Conservation (phyloP, 1,140 invertebrate genomes). For the Ceratina japonica region DNA sequence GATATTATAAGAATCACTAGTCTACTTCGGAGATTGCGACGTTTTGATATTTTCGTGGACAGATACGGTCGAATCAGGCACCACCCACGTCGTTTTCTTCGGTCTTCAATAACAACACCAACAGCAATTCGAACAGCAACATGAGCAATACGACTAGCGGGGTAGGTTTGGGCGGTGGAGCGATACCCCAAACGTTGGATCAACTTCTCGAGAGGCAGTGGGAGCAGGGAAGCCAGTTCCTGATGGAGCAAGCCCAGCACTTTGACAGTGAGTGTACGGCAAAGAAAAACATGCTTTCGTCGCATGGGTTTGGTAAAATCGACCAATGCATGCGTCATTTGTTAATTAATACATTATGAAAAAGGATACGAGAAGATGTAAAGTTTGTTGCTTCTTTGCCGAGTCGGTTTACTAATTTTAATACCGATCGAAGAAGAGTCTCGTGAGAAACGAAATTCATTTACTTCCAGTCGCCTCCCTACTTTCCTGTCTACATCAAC, state of each 20-base stretch:
- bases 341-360: not conserved
- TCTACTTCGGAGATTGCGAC: too few relatives aligned
- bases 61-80: slow-evolving; percentile 75
- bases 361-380: not conserved
- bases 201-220: slow-evolving; percentile 96
- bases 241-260: slow-evolving; percentile 98
- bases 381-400: slow-evolving; percentile 24
- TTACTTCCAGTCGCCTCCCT: slow-evolving; percentile 92
- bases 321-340: not conserved
- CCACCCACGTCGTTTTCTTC: slow-evolving; percentile 74
- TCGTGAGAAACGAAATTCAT: not conserved
- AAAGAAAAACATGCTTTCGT: slow-evolving; percentile 57
- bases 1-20: not conserved
- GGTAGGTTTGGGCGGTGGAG: slow-evolving; percentile 78
- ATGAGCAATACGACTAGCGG: slow-evolving; percentile 70
- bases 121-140: slow-evolving; percentile 71
- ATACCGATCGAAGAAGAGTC: not conserved
- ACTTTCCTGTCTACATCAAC: slow-evolving; percentile 94
- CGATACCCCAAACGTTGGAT: slow-evolving; percentile 90
- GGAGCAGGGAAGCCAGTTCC: slow-evolving; percentile 97
- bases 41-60: not conserved
- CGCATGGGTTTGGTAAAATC: slow-evolving; percentile 44
- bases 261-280: slow-evolving; percentile 90
- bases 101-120: slow-evolving; percentile 67
- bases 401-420: not conserved